Conservation (phyloP, 2,888 invertebrate species). For the Chrysina gloriosa region DNA sequence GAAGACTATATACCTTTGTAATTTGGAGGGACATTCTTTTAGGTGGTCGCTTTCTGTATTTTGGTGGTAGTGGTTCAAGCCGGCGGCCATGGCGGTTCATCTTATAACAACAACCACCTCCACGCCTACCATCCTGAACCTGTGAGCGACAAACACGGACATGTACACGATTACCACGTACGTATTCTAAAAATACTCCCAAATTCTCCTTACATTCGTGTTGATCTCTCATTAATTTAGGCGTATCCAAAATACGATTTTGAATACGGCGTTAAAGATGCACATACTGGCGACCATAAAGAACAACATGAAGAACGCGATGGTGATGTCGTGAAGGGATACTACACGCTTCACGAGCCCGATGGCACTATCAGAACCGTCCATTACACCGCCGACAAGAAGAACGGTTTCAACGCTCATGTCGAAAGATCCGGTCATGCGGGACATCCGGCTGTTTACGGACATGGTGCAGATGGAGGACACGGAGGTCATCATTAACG, state of each 20-base stretch:
- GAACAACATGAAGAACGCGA: constrained; percentile 60
- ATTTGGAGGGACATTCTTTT: neutral
- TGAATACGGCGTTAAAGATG: constrained; percentile 61
- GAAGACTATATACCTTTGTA: too few relatives aligned
- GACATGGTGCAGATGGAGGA: constrained; percentile 34
- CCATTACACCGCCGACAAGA: constrained; percentile 58
- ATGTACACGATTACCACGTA: constrained; percentile 44
- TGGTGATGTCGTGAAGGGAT: constrained; percentile 60
- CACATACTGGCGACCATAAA: constrained; percentile 61
- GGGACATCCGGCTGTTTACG: constrained; percentile 55
- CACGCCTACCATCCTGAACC: constrained; percentile 22
- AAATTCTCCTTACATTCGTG: neutral
- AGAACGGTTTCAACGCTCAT: constrained; percentile 58
- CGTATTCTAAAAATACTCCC: neutral
- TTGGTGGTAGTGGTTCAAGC: constrained; percentile 14
- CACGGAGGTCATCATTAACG: neutral
- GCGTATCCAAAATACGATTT: constrained; percentile 56
- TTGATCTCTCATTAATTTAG: constrained; percentile 24
- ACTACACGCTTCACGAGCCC: constrained; percentile 60
- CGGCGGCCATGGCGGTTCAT: constrained; percentile 1
- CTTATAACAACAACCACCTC: constrained; percentile 26
- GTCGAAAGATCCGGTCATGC: constrained; percentile 58
- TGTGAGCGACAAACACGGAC: constrained; percentile 15
- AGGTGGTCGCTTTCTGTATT: constrained; percentile 4
- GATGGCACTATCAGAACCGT: constrained; percentile 62